Base-by-base conservation (phyloP, 2,113 vertebrate species). In the Tonatia bakeri region DNA sequence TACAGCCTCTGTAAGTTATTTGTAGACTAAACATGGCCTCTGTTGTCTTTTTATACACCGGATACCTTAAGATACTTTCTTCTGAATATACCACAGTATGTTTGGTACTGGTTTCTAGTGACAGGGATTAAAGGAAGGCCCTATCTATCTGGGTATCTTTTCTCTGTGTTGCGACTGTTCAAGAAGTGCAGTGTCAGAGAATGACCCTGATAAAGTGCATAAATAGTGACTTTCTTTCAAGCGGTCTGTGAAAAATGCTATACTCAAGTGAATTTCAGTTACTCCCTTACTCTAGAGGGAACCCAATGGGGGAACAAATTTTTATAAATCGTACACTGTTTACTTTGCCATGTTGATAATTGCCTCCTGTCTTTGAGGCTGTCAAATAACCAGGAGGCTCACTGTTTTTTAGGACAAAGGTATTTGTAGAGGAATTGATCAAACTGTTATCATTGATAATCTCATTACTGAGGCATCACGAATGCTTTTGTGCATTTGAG, bases 291-390 rank as follows among this genome's bases (percentile, higher is more conserved):
- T 91, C 54, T 89, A 70, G 72, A 87, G 81, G 75, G 70, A 95
- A 22, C 31, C 79, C 7, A 31, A 50, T 43, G 24, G 64, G 17
- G 2, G 76, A 94, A 83, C 64, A 95, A 0, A 91, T 65, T 96
- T 96, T 96, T 97, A 95, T 96, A 95, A 93, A 88, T 94, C 95
- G 96, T 96, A 91, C 50, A 81, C 69, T 96, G 22, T 84, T 96
- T 96, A 87, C 82, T 97, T 96, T 96, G 77, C 22, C 17, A 8
- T 31, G 24, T 50, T 83, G 87, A 89, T 73, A 56, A 76, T 94
- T 96, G 93, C 75, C 54, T 94, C 22, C 36, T 28, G 26, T 89
- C 69, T 93, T 79, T 38, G 64, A 93, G 88, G 50, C 79, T 95
- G 69, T 86, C 91, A 89, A 43, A 86, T 88, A 94, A 95, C 84